Base-by-base conservation (phyloP, 2,888 invertebrate genomes). In the Aradus depressus region DNA sequence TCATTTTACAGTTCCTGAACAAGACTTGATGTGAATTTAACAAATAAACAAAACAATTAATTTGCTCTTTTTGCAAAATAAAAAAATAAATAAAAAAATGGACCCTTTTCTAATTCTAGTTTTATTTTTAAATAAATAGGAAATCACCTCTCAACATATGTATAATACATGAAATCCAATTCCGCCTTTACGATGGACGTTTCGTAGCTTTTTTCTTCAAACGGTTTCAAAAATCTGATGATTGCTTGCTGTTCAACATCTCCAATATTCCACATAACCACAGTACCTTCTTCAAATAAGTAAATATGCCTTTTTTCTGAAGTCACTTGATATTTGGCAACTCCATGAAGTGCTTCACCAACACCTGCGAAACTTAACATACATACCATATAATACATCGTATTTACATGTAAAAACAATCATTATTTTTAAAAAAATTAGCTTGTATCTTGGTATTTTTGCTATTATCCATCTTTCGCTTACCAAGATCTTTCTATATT, bases 181-280 rank as follows among this genome's bases (percentile, higher is more conserved):
- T 93, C 93, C 43, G 78, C 76, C 26, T 77, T 75, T 0, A 91
- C 76, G 3, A 89, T 69, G 1, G 72, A 69, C 43, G 71, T 70
- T 0, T 80, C 73, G 61, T 91, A 90, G 37, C 83, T 75, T 59
- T 83, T 82, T 6, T 75, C 71, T 65, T 84, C 80, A 61, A 71
- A 83, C 12, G 71, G 68, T 57, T 73, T 78, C 45, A 92, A 66
- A 67, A 90, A 87, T 32, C 76, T 72, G 16, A 92, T 67, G 0
- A 92, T 73, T 68, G 83, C 86, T 56, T 76, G 76, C 31, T 80
- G 77, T 64, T 92, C 92, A 48, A 85, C 63, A 59, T 88, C 85
- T 0, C 81, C 75, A 62, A 88, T 79, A 67, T 92, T 92, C 92
- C 92, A 92, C 67, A 93, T 80, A 0, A 93, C 88, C 1, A 88